Evolutionary conservation across 2,797 vertebrate species (phyloP).

Genomic region (Spea hammondii): DNA sequence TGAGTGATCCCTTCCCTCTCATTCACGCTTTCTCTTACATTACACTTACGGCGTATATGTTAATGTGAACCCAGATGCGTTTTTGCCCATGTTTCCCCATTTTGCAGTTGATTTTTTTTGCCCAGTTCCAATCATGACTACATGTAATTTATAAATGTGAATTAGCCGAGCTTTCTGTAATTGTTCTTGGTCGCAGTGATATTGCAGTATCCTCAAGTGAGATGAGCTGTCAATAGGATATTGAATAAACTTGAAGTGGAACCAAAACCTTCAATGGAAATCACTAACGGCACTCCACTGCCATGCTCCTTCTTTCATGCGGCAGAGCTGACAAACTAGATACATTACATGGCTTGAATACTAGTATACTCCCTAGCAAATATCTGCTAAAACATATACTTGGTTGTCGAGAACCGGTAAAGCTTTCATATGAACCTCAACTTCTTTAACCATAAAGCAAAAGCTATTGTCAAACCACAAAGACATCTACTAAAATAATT

Average conservation of each 20-base stretch:
- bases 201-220: constrained; percentile 17
- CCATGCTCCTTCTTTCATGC: background rate
- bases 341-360: background rate
- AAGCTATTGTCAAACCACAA: too few species aligned
- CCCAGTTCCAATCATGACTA: constrained; percentile 7
- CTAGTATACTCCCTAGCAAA: background rate
- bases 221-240: constrained; percentile 8
- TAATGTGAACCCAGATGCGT: too few species aligned
- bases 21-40: too few species aligned
- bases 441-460: too few species aligned
- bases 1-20: too few species aligned
- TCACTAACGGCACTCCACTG: background rate
- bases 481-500: too few species aligned
- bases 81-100: too few species aligned
- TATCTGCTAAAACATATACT: too few species aligned
- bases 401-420: too few species aligned
- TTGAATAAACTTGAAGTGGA: constrained; percentile 1
- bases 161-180: constrained; percentile 21
- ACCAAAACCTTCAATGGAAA: constrained; percentile 7
- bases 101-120: too few species aligned
- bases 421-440: too few species aligned
- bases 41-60: too few species aligned
- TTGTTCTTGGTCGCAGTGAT: constrained; percentile 22
- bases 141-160: constrained; percentile 24
- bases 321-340: background rate